Conservation (phyloP, 1,140 invertebrate genomes). For the Rhysida immarginata region DNA sequence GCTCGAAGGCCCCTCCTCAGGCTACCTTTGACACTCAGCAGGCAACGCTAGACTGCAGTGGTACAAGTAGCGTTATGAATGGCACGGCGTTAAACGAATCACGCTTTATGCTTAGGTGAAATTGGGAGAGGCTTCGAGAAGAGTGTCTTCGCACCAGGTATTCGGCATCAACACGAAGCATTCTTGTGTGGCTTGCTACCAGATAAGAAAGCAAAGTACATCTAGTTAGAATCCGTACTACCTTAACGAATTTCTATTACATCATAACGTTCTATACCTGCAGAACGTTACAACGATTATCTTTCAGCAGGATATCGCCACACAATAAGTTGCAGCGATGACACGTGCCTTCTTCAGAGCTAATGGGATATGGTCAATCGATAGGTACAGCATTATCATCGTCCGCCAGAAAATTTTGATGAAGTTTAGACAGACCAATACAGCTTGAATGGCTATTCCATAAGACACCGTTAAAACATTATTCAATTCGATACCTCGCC, state of each 20-base stretch:
- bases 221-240: neutral
- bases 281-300: neutral
- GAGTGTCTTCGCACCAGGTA: neutral
- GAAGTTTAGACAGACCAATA: neutral
- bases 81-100: neutral
- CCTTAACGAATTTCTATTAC: neutral
- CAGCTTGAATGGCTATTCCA: neutral
- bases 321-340: neutral
- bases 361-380: neutral
- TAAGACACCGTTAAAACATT: neutral
- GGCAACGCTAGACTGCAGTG: neutral
- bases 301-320: neutral
- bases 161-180: neutral
- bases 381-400: neutral
- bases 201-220: neutral
- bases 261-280: neutral
- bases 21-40: neutral
- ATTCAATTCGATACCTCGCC: neutral
- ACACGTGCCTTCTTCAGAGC: neutral
- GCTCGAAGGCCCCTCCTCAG: neutral
- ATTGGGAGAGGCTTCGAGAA: neutral
- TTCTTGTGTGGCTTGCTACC: neutral
- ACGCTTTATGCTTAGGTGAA: neutral
- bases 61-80: neutral
- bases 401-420: neutral